A percentile compares a stretch with the other conserved stretches of the same genome.
phyloP scores from a whole-genome alignment of 2,797 vertebrate genomes.

The Enteromius trimaculatus region DNA sequence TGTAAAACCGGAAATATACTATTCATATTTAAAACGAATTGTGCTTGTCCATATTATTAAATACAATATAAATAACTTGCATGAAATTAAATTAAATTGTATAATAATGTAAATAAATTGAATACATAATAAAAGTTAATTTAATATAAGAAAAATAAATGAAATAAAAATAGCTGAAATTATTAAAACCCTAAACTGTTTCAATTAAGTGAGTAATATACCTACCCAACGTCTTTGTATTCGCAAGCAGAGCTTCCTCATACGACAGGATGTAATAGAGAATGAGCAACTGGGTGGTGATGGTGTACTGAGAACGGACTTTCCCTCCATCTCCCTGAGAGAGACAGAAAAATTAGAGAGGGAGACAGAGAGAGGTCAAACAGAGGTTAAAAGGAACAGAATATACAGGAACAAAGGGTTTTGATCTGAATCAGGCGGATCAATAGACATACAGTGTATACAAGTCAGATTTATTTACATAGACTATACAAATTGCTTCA shows the following conservation, averaged over 20 bases:
- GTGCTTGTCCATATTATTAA: not conserved
- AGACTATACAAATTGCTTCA: not conserved
- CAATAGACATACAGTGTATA: not conserved
- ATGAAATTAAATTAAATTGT: not conserved
- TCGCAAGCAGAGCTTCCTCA: slow-evolving; percentile 93
- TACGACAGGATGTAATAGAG: slow-evolving; percentile 97
- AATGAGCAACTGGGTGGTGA: slow-evolving; percentile 94
- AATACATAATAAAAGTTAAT: not conserved
- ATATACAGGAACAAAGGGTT: not conserved
- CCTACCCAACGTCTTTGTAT: slow-evolving; percentile 92
- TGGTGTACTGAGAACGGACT: slow-evolving; percentile 82
- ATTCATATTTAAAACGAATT: not conserved
- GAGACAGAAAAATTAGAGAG: slow-evolving; percentile 14
- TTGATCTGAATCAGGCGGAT: not conserved
- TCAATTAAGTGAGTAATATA: slow-evolving; percentile 28
- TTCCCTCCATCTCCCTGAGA: slow-evolving; percentile 80
- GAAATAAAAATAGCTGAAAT: not conserved
- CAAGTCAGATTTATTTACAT: not conserved
- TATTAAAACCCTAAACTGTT: not conserved
- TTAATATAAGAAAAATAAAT: not conserved
- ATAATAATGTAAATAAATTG: not conserved
- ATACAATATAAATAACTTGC: not conserved
- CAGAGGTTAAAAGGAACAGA: slow-evolving; percentile 14
- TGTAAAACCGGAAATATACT: not conserved
- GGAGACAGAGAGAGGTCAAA: slow-evolving; percentile 33